phyloP scores from a whole-genome alignment of 2,797 vertebrate species.

The Sarcophilus harrisii region DNA sequence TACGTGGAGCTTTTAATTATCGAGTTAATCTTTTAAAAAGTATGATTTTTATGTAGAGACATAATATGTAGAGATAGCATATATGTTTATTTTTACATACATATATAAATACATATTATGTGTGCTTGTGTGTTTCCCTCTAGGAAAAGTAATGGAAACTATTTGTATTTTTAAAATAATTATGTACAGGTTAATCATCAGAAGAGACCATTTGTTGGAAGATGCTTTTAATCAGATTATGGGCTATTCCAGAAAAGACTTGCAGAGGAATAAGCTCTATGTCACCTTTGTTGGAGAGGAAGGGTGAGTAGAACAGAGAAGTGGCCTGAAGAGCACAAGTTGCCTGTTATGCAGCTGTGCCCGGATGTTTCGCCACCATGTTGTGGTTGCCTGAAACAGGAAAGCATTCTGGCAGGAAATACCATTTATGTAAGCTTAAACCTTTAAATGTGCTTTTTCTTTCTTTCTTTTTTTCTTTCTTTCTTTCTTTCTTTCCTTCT shows the following conservation, averaged over 20 bases:
- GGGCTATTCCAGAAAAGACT: slow-evolving; percentile 98
- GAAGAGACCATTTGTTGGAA: slow-evolving; percentile 97
- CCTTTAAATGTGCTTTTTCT: slow-evolving; percentile 13
- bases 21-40: not conserved
- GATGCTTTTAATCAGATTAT: slow-evolving; percentile 99
- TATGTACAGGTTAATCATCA: slow-evolving; percentile 93
- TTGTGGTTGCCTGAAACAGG: slow-evolving; percentile 81
- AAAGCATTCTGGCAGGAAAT: slow-evolving; percentile 83
- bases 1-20: not conserved
- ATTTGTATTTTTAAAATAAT: slow-evolving; percentile 64
- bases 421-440: slow-evolving; percentile 71
- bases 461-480: not conserved
- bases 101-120: not conserved
- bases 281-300: slow-evolving; percentile 98
- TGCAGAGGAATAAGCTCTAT: slow-evolving; percentile 97
- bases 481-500: not conserved
- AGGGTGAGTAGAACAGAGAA: slow-evolving; percentile 90
- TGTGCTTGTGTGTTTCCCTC: not conserved
- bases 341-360: slow-evolving; percentile 63
- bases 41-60: not conserved
- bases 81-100: not conserved
- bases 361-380: slow-evolving; percentile 71
- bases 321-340: slow-evolving; percentile 53
- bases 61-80: not conserved
- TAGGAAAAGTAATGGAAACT: slow-evolving; percentile 25